Base-by-base conservation (phyloP, 2,113 vertebrate genomes). In the Gallinago jamesoni region DNA sequence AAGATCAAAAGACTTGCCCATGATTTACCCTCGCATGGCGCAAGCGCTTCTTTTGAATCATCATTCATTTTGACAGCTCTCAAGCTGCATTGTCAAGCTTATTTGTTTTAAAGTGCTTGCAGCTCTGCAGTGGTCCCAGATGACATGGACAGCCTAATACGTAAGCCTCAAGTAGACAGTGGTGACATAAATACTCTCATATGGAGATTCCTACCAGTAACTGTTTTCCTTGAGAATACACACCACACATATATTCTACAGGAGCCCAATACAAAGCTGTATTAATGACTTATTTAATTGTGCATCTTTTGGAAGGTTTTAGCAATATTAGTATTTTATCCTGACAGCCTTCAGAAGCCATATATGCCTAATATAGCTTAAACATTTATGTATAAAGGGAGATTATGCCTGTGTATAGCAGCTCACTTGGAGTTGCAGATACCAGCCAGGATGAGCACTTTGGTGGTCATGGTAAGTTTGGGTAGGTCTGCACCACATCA, bases 401-500 rank as follows among this genome's bases (percentile, higher is more conserved):
- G 50, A 17, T 37, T 20, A 43, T 41, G 14, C 47, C 39, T 31
- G 12, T 48, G 35, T 22, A 17, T 8, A 66, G 56, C 45, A 60
- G 50, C 57, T 76, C 70, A 37, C 18, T 31, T 24, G 17, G 41
- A 47, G 37, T 37, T 72, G 50, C 37, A 52, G 50, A 27, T 33
- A 21, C 18, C 23, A 35, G 53, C 39, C 47, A 14, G 19, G 31
- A 45, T 52, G 55, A 59, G 28, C 73, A 28, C 43, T 43, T 50
- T 8, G 14, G 35, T 50, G 10, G 57, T 57, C 3, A 0, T 48
- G 52, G 0, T n/a, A 60, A 33, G 45, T 47, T 15, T 73, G 33
- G 5, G 15, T 30, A 66, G 52, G 37, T 47, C 67, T 52, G 28
- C 47, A 59, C 45, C 45, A 47, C 52, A 56, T 45, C 57, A 74